Percentiles rank a stretch among this genome's conserved stretches.
Evolutionary conservation across 1,140 invertebrate species (phyloP).

Genomic region (Tetramorium alpestre): DNA sequence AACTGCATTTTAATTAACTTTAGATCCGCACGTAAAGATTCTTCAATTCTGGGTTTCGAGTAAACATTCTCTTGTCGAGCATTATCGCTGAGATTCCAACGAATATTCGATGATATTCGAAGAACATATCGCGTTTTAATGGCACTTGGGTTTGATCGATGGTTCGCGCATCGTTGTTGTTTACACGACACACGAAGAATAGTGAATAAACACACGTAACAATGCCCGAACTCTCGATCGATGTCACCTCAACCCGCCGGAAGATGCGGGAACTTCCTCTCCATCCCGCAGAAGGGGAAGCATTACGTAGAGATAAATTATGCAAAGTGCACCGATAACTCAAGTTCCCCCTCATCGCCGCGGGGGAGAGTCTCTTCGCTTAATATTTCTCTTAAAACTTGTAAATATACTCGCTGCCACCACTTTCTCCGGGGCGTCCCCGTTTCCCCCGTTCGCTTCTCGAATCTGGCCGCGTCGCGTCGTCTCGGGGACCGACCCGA

Average conservation of each 20-base stretch:
- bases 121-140: conserved; percentile 38
- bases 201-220: conserved; percentile 39
- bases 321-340: conserved; percentile 82
- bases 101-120: background rate
- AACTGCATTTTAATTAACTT: background rate
- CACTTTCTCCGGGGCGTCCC: background rate
- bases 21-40: background rate
- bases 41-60: background rate
- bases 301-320: conserved; percentile 75
- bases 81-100: background rate
- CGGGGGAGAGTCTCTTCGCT: conserved; percentile 17
- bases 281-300: conserved; percentile 11
- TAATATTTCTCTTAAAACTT: conserved; percentile 77
- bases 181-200: background rate
- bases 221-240: conserved; percentile 35
- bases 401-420: conserved; percentile 36
- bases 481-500: conserved; percentile 42
- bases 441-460: conserved; percentile 31
- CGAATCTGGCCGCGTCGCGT: conserved; percentile 40
- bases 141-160: conserved; percentile 18
- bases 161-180: background rate
- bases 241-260: conserved; percentile 2
- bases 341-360: conserved; percentile 60
- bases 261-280: conserved; percentile 2
- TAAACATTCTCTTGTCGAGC: conserved; percentile 1